phyloP scores from a whole-genome alignment of 1,140 invertebrate genomes.

The Drosophila sturtevanti region DNA sequence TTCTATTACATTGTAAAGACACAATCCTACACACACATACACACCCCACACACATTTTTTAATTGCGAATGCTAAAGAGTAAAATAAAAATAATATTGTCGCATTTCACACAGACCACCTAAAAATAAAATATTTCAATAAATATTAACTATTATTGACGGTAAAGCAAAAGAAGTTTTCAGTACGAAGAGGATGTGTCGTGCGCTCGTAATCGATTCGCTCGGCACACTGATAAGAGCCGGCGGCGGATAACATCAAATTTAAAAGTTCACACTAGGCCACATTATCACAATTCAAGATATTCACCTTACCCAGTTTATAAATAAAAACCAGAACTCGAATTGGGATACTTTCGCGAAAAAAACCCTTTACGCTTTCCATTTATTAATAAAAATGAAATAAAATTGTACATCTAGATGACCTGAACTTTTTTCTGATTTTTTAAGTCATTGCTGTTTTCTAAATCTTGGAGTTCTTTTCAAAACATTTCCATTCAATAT shows the following conservation, averaged over 20 bases:
- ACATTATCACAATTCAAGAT: neutral
- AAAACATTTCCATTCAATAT: too few species aligned
- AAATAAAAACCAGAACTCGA: too few species aligned
- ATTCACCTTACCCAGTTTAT: neutral
- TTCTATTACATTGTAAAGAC: slow-evolving; percentile 47
- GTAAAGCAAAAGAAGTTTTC: neutral
- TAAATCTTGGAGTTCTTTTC: too few species aligned
- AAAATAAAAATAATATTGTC: slow-evolving; percentile 5
- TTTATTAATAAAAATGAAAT: too few species aligned
- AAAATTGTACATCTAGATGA: too few species aligned
- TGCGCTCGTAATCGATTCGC: neutral
- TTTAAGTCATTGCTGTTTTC: too few species aligned
- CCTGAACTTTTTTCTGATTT: too few species aligned
- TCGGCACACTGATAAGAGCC: neutral
- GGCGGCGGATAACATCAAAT: neutral
- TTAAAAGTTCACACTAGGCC: slow-evolving; percentile 17
- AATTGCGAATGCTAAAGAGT: slow-evolving; percentile 25
- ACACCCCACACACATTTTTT: slow-evolving; percentile 46
- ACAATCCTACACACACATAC: slow-evolving; percentile 10
- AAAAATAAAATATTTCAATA: slow-evolving; percentile 63
- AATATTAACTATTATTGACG: slow-evolving; percentile 36
- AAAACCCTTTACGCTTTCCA: too few species aligned
- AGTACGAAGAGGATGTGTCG: neutral
- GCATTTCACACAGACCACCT: slow-evolving; percentile 60
- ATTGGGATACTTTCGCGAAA: too few species aligned